Evolutionary conservation across 2,113 vertebrate species (phyloP).

Genomic region (Uria aalge): DNA sequence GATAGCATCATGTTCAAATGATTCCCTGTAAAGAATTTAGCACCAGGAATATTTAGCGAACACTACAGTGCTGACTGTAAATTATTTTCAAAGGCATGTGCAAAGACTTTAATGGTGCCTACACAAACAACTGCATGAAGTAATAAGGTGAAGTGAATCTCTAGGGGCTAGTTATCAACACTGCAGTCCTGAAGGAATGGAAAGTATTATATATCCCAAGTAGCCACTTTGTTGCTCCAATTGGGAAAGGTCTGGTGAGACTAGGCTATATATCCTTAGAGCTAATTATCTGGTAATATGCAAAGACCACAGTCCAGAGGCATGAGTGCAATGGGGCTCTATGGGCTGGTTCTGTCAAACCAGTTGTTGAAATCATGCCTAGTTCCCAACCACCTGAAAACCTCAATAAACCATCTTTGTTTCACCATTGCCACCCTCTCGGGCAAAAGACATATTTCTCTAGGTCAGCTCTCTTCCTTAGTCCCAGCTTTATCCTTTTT

Average conservation of each 20-base stretch:
- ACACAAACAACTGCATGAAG: slow-evolving; percentile 16
- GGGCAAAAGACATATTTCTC: not conserved
- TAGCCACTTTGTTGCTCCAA: not conserved
- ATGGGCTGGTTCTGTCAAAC: not conserved
- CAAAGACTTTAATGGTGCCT: not conserved
- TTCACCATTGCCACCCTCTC: not conserved
- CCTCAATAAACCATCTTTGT: not conserved
- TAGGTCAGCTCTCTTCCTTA: not conserved
- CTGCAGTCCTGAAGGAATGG: not conserved
- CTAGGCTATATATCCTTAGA: not conserved
- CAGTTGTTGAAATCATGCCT: not conserved
- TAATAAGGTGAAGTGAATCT: not conserved
- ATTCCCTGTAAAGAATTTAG: slow-evolving; percentile 30
- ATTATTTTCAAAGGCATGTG: slow-evolving; percentile 21
- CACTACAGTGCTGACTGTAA: not conserved
- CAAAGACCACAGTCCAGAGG: not conserved
- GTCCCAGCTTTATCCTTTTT: not conserved
- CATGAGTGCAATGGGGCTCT: not conserved
- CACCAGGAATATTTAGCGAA: not conserved
- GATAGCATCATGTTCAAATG: slow-evolving; percentile 37
- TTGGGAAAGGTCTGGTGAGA: not conserved
- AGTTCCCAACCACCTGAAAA: not conserved
- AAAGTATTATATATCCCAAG: not conserved
- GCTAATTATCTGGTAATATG: not conserved
- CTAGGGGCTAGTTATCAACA: not conserved